Evolutionary conservation across 1,140 invertebrate species (phyloP).

Genomic region (Drosophila neocordata): DNA sequence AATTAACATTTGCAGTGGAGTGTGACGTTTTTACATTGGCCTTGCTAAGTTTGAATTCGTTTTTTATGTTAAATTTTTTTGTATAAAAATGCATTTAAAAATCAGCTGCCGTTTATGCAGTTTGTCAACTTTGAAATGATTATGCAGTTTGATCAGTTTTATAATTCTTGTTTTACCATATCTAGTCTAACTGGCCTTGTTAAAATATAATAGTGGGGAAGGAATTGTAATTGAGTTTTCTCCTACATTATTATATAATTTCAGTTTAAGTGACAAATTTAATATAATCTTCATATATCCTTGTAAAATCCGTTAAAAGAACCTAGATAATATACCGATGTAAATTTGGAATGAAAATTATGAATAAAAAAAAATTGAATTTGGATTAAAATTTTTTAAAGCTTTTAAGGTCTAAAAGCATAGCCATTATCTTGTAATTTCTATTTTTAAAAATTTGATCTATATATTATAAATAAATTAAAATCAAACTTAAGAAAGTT

Average conservation of each 20-base stretch:
- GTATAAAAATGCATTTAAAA: conserved; percentile 31
- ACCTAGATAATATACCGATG: too few species aligned
- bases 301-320: too few species aligned
- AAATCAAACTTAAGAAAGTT: too few species aligned
- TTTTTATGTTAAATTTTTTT: conserved; percentile 23
- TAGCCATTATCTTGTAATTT: too few species aligned
- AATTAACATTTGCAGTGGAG: conserved; percentile 67
- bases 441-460: too few species aligned
- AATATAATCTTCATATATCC: too few species aligned
- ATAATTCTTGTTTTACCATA: conserved; percentile 22
- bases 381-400: too few species aligned
- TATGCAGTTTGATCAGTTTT: conserved; percentile 37
- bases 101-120: conserved; percentile 39
- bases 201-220: not conserved
- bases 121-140: conserved; percentile 40
- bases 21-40: conserved; percentile 40
- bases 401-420: too few species aligned
- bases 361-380: too few species aligned
- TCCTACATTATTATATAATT: not conserved
- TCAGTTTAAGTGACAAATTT: not conserved
- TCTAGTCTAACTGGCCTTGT: not conserved
- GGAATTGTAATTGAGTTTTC: not conserved
- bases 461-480: too few species aligned
- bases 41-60: conserved; percentile 46
- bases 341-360: too few species aligned